These are phyloP conservation scores for Botia kubotai DNA, from an alignment of 2,797 vertebrate species.

Conservation along the genomic window DNA sequence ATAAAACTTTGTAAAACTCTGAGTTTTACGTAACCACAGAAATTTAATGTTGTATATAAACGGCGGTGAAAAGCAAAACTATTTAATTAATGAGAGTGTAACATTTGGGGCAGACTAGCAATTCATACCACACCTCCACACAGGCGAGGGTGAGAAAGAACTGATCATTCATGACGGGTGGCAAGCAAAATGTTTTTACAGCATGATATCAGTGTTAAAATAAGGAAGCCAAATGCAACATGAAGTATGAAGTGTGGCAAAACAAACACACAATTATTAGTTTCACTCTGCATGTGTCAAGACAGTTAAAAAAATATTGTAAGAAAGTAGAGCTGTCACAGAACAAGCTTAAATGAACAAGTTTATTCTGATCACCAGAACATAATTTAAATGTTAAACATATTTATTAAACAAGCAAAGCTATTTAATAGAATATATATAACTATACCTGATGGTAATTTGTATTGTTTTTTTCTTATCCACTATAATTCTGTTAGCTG, in stretches of 20 bases:
- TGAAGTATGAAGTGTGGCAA: conserved; percentile 19
- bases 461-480: background rate
- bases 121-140: background rate
- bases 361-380: no score
- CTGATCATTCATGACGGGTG: conserved; percentile 3
- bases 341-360: background rate
- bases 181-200: conserved; percentile 33
- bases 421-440: background rate
- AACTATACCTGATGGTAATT: background rate
- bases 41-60: no score
- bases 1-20: no score
- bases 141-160: conserved; percentile 17
- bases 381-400: no score
- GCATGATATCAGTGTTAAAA: conserved; percentile 43
- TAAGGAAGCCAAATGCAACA: conserved; percentile 22
- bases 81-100: background rate
- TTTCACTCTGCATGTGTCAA: conserved; percentile 7
- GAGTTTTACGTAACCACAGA: no score
- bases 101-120: background rate
- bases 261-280: conserved; percentile 34
- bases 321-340: background rate
- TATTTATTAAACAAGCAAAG: background rate
- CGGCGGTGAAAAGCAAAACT: background rate
- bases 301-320: conserved; percentile 5
- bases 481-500: no score